Percentiles rank a stretch among this genome's conserved stretches.
Conservation (phyloP, 1,140 invertebrate genomes). For the Lineus longissimus region DNA sequence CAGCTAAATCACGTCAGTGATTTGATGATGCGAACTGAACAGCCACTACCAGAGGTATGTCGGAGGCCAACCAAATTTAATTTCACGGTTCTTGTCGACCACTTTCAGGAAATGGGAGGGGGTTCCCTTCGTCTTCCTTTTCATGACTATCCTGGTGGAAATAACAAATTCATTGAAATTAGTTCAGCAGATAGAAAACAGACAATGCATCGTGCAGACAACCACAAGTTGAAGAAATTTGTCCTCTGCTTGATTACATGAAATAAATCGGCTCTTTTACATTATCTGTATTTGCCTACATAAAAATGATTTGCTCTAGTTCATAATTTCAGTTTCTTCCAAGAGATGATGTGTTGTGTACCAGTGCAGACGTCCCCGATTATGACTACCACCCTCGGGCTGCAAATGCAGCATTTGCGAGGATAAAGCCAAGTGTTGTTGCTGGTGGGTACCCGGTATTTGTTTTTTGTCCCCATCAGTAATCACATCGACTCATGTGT, state of each 20-base stretch:
- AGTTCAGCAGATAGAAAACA: too few relatives aligned
- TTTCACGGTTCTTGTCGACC: neutral
- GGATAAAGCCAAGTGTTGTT: constrained; percentile 66
- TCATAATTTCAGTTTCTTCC: constrained; percentile 33
- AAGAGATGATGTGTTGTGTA: constrained; percentile 57
- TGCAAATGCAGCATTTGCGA: constrained; percentile 57
- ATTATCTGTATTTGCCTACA: neutral
- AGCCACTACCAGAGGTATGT: constrained; percentile 31
- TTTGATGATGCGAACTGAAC: constrained; percentile 23
- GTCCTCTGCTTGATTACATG: neutral
- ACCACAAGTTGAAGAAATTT: neutral
- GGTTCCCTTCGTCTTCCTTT: neutral
- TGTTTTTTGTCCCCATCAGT: too few relatives aligned
- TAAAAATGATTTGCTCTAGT: too few relatives aligned
- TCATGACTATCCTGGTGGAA: neutral
- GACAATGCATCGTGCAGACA: neutral
- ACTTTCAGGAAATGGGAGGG: neutral
- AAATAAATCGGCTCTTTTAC: neutral
- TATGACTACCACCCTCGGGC: constrained; percentile 60
- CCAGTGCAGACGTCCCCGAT: constrained; percentile 57
- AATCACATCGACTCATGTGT: too few relatives aligned
- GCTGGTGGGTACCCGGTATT: constrained; percentile 60
- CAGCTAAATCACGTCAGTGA: constrained; percentile 19
- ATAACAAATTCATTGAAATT: neutral
- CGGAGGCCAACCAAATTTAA: too few relatives aligned